Conservation (phyloP, 1,140 invertebrate species). For the Homalodisca vitripennis region DNA sequence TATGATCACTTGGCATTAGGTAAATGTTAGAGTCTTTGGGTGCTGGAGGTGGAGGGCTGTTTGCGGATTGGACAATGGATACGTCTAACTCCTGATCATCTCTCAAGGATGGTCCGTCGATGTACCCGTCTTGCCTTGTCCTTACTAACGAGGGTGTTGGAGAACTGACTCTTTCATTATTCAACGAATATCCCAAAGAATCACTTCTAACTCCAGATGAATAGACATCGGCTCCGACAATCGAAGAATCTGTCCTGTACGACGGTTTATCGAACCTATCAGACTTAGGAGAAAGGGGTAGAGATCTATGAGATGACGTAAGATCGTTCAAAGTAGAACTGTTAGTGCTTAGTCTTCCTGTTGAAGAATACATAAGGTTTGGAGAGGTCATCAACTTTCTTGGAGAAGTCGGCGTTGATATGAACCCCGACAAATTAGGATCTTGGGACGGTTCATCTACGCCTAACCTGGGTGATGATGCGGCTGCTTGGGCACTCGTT, state of each 20-base stretch:
- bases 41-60: conserved; percentile 75
- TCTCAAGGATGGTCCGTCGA: conserved; percentile 49
- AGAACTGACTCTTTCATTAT: conserved; percentile 46
- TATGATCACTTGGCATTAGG: background rate
- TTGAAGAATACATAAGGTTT: conserved; percentile 28
- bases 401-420: conserved; percentile 52
- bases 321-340: conserved; percentile 51
- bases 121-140: conserved; percentile 64
- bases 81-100: conserved; percentile 53
- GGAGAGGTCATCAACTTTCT: conserved; percentile 39
- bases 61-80: conserved; percentile 55
- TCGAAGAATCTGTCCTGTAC: background rate
- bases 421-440: conserved; percentile 1
- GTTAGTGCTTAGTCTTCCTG: conserved; percentile 52
- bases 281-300: conserved; percentile 42
- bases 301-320: conserved; percentile 56
- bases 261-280: conserved; percentile 12
- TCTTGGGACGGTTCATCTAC: background rate
- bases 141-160: conserved; percentile 62
- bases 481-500: conserved; percentile 10
- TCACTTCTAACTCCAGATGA: background rate
- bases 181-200: background rate
- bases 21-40: conserved; percentile 50
- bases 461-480: conserved; percentile 18
- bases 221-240: background rate